Base-by-base conservation (phyloP, 92 coral and sea anemone species). In the Palythoa grandiflora region DNA sequence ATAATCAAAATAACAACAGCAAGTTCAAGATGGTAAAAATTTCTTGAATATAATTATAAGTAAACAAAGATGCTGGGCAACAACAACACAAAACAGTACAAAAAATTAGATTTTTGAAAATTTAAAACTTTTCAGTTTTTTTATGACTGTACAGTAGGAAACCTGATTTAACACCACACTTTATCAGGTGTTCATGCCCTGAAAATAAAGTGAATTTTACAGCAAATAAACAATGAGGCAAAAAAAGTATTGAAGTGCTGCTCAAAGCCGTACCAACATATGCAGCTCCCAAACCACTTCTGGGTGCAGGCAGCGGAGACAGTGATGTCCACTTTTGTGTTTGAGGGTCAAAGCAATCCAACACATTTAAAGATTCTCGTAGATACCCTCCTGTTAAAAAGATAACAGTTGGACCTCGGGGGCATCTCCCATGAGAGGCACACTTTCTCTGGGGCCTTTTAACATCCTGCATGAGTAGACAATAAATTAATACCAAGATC, bases 281-380 rank as follows among this genome's bases (percentile, higher is more conserved):
- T 11, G 94, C 98, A 3, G 98, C 98, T 55, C 98, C 98, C 36
- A 94, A 90, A 37, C 98, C 98, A 89, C 98, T 94, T 83, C 95
- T 88, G 1, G 98, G 96, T 16, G 89, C 85, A 57, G 95, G 87
- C 16, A 94, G 84, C 0, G 95, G 95, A 37, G 92, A 74, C 10
- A 94, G 94, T 14, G 89, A 79, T 68, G 92, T 87, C 98, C 98
- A 94, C 6, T 72, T 83, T 17, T 91, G 83, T 17, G 89, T 73
- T 14, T 47, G 52, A 39, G 98, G 98, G 61, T 93, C 93, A 84
- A 84, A 94, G 60, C 94, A 94, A 50, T 94, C 96, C 70, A 94
- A 83, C 20, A 85, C 73, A 47, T 88, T 84, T 38, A 94, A 89
- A 19, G 98, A 91, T 40, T 91, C 91, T 19, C 96, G 87, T 28